Evolutionary conservation across 92 coral and sea anemone species (phyloP), one percentile per base, ranked within the genome.

Genomic region (Bergia sp.): DNA sequence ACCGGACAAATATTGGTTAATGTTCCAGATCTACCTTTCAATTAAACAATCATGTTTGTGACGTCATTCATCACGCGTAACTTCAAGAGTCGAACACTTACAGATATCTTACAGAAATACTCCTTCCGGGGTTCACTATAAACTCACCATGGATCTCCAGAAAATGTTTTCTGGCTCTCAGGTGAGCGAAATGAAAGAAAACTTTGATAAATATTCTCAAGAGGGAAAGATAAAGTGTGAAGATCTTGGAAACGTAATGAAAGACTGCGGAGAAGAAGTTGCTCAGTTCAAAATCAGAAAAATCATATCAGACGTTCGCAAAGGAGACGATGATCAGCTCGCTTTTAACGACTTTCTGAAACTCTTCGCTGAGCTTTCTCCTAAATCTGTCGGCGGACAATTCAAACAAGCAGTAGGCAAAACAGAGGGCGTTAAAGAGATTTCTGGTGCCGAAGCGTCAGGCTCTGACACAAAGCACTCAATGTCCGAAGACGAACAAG

Each of bases 391-490:
- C 10, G 99, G 99, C 55, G 99, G 97, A 58, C 75, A 85, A 36
- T 97, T 91, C 88, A 97, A 91, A 85, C 88, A 94, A 71, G 96
- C 95, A 0, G 82, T 97, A 39, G 99, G 96, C 37, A 92, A 89
- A 82, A 90, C 93, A 58, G 94, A 90, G 44, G 96, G 95, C 11
- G 95, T 97, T 18, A 91, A 89, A 83, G 92, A 92, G 37, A 87
- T 94, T 20, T 95, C 88, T 1, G 96, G 95, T 0, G 89, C 96
- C 40, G 88, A 93, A 66, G 95, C 95, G 37, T 95, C 99, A 18
- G 96, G 96, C 37, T 93, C 94, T 76, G 99, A 96, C 42, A 97
- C 99, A 5, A 97, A 93, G 72, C 99, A 97, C 86, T 97, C 99
- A 3, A 86, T 96, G 66, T 92, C 96, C n/a, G 96, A 91, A 72